Percentiles rank a stretch among this genome's conserved stretches.
Evolutionary conservation across 2,888 invertebrate species (phyloP).

Genomic region (Cephonodes hylas): DNA sequence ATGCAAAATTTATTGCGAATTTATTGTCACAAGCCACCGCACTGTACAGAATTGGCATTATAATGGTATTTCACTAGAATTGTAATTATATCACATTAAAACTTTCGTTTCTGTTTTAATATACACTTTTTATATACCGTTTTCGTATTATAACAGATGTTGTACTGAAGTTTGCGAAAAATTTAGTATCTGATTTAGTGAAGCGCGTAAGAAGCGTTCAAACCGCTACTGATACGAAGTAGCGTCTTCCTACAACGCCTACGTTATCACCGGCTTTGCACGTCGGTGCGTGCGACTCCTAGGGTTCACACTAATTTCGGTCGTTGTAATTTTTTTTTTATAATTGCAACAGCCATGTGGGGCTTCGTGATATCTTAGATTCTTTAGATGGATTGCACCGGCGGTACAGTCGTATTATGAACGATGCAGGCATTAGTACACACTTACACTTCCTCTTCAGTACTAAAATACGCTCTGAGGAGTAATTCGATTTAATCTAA

Average conservation of each 20-base stretch:
- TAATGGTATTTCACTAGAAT: slow-evolving; percentile 14
- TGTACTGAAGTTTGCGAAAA: neutral
- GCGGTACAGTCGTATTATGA: too few relatives aligned
- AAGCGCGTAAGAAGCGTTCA: slow-evolving; percentile 18
- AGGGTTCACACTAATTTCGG: slow-evolving; percentile 2
- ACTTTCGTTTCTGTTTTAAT: neutral
- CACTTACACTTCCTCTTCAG: too few relatives aligned
- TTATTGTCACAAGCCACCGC: slow-evolving; percentile 90
- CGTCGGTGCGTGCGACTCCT: slow-evolving; percentile 2
- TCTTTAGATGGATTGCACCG: too few relatives aligned
- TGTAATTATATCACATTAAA: neutral
- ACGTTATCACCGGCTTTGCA: slow-evolving; percentile 11
- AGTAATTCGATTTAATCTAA: too few relatives aligned
- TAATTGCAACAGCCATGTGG: too few relatives aligned
- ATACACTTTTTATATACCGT: neutral
- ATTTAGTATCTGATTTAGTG: neutral
- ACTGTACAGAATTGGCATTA: slow-evolving; percentile 95
- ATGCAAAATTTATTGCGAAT: slow-evolving; percentile 91
- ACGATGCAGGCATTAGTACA: too few relatives aligned
- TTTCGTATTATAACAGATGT: neutral
- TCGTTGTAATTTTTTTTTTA: neutral
- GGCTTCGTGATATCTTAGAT: too few relatives aligned
- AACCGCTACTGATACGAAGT: slow-evolving; percentile 36
- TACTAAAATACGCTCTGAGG: too few relatives aligned
- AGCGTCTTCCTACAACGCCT: slow-evolving; percentile 17